Percentiles rank a stretch among this genome's conserved stretches.
Conservation (phyloP, 2,797 vertebrate genomes). For the Diceros bicornis region DNA sequence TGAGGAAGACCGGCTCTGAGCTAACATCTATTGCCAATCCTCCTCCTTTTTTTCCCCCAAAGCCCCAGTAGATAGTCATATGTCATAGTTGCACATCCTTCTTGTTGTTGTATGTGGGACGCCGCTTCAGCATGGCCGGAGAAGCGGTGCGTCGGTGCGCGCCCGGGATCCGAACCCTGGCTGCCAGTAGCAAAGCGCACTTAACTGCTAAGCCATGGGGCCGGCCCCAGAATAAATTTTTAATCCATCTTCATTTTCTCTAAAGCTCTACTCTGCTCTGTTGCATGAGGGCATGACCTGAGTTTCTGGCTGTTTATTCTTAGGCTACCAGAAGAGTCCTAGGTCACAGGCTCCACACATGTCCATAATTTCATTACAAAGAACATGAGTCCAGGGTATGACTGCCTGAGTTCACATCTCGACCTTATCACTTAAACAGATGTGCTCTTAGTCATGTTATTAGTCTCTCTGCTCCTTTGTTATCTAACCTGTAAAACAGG, state of each 20-base stretch:
- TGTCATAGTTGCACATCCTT: too few species aligned
- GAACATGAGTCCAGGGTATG: background rate
- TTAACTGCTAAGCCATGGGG: too few species aligned
- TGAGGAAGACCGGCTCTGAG: too few species aligned
- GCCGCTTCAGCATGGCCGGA: too few species aligned
- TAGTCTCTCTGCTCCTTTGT: background rate
- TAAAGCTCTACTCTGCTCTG: background rate
- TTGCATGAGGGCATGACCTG: background rate
- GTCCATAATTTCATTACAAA: background rate
- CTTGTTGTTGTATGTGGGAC: too few species aligned
- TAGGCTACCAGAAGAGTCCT: background rate
- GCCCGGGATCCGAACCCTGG: too few species aligned
- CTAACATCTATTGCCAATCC: too few species aligned
- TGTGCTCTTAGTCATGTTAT: background rate
- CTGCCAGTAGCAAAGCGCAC: too few species aligned
- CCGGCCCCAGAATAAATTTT: background rate
- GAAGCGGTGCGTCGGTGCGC: too few species aligned
- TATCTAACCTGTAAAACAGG: background rate
- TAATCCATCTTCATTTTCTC: background rate
- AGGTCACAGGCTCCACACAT: fast-evolving
- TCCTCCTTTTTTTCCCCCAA: too few species aligned
- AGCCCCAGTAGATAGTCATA: too few species aligned
- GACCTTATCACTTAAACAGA: background rate
- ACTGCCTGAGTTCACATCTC: background rate
- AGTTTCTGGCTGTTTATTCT: background rate